Percentiles rank a stretch among this genome's conserved stretches.
Evolutionary conservation across 2,888 invertebrate species (phyloP).

Genomic region (Griposia aprilina): DNA sequence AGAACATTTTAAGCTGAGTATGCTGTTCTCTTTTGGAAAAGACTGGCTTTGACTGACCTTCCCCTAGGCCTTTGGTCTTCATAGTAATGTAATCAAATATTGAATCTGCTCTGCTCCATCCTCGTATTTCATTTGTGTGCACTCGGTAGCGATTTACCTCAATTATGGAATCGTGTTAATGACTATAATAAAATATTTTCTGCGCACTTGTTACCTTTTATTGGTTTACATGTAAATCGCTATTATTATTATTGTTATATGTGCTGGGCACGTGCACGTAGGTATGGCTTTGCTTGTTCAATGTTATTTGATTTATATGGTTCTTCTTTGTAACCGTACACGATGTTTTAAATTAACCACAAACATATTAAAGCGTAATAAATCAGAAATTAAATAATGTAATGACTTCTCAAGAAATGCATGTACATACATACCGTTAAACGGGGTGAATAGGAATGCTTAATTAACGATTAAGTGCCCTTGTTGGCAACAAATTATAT

Average conservation of each 20-base stretch:
- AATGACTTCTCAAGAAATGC: constrained; percentile 9
- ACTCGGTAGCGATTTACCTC: constrained; percentile 20
- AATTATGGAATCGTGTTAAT: constrained; percentile 28
- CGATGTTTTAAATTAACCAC: constrained; percentile 27
- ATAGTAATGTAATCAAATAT: too few relatives aligned
- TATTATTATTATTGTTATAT: constrained; percentile 1
- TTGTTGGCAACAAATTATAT: too few relatives aligned
- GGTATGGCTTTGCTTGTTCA: constrained; percentile 29
- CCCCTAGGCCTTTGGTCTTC: too few relatives aligned
- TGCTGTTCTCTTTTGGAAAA: background rate
- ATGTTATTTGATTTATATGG: constrained; percentile 1
- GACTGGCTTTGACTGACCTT: background rate
- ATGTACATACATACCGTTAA: background rate
- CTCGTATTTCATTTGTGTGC: constrained; percentile 24
- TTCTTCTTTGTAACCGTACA: constrained; percentile 6
- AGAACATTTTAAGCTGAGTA: background rate
- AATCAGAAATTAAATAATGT: constrained; percentile 12
- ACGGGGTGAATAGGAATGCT: too few relatives aligned
- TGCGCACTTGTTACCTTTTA: constrained; percentile 42
- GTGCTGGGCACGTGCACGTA: constrained; percentile 18
- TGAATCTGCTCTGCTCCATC: background rate
- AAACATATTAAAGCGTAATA: background rate
- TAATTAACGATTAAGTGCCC: too few relatives aligned
- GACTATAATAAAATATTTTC: constrained; percentile 22
- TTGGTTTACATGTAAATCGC: constrained; percentile 3